A percentile compares a stretch with the other conserved stretches of the same genome.
These are phyloP conservation scores for Mycalesis mineus DNA, from an alignment of 2,888 invertebrate species.

Conservation along the genomic window DNA sequence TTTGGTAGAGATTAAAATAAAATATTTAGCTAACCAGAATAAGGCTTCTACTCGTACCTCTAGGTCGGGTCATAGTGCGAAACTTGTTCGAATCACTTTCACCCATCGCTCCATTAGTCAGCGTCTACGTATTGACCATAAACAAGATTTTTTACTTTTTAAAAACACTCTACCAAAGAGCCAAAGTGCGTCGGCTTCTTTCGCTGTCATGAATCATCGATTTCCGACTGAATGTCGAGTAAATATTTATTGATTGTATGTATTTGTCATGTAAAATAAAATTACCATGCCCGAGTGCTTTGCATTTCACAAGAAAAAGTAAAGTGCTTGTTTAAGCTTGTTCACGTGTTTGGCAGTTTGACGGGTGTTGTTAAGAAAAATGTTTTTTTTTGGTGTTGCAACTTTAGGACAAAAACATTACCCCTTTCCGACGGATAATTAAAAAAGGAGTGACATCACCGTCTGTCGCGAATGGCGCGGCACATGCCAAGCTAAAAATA, in stretches of 20 bases:
- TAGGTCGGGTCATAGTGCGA: conserved; percentile 58
- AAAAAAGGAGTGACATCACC: conserved; percentile 71
- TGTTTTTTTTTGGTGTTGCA: conserved; percentile 1
- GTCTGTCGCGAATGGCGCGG: conserved; percentile 64
- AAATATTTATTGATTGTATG: conserved; percentile 20
- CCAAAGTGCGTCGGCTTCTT: conserved; percentile 19
- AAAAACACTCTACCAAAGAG: conserved; percentile 18
- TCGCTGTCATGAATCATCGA: conserved; percentile 37
- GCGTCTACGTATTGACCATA: conserved; percentile 57
- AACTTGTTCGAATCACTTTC: conserved; percentile 56
- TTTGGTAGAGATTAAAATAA: too few species aligned
- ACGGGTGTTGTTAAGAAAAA: conserved; percentile 1
- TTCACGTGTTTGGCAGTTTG: conserved; percentile 29
- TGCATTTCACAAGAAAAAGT: conserved; percentile 1
- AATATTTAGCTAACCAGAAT: background rate
- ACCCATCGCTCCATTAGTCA: conserved; percentile 53
- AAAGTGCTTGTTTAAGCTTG: conserved; percentile 1
- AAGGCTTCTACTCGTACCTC: conserved; percentile 12
- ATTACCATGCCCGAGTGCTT: conserved; percentile 10
- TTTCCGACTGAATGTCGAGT: conserved; percentile 19
- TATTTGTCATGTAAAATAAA: conserved; percentile 12
- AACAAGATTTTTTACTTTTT: conserved; percentile 51
- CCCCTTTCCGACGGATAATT: conserved; percentile 57
- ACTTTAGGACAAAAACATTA: conserved; percentile 42
- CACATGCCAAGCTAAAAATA: conserved; percentile 73